These are phyloP conservation scores for Anhinga rufa DNA, from an alignment of 2,113 vertebrate species.

Conservation along the genomic window DNA sequence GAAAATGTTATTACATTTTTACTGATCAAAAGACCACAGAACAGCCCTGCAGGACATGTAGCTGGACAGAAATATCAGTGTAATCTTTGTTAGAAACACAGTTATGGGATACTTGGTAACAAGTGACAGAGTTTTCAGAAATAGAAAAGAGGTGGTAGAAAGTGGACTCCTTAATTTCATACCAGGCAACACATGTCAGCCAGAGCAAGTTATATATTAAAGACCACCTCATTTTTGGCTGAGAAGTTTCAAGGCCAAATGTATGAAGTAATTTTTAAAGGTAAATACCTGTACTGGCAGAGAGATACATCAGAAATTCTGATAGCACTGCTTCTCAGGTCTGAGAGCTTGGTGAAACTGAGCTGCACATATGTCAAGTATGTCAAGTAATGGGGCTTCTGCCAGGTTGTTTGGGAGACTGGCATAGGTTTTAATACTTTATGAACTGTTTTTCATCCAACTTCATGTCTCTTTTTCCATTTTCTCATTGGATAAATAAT, in stretches of 20 bases:
- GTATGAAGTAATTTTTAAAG: neutral
- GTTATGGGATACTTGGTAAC: conserved; percentile 56
- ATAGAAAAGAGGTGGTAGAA: neutral
- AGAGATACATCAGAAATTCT: neutral
- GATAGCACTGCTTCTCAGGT: neutral
- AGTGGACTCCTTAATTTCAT: conserved; percentile 42
- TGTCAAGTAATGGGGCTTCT: neutral
- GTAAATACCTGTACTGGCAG: neutral
- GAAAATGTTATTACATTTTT: conserved; percentile 84
- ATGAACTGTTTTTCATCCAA: neutral
- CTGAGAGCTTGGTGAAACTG: neutral
- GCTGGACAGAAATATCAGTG: conserved; percentile 73
- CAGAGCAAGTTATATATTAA: neutral
- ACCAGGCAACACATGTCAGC: neutral
- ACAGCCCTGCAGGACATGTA: conserved; percentile 74
- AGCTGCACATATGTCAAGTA: neutral
- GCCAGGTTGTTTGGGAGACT: neutral
- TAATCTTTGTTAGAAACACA: conserved; percentile 72
- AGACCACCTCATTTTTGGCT: neutral
- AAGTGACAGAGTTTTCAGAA: conserved; percentile 37
- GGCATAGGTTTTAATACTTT: neutral
- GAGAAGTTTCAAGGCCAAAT: conserved; percentile 3
- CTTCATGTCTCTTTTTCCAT: neutral
- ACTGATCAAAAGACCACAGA: conserved; percentile 74
- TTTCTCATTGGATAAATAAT: neutral